Base-by-base conservation (phyloP, 2,113 vertebrate species). In the Himantopus leucocephalus region DNA sequence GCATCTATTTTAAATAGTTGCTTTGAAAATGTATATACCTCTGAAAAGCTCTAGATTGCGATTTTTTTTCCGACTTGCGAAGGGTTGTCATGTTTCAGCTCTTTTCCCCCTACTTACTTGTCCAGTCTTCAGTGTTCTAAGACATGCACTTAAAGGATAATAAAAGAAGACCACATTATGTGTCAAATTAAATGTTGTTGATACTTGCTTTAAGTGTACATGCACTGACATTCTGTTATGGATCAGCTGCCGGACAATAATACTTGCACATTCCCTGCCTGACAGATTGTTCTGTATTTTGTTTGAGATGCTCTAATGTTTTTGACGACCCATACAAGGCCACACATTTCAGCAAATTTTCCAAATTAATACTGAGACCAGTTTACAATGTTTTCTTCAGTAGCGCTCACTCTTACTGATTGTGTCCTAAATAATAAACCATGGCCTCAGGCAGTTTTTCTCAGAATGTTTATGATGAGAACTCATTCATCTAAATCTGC, bases 401-500 rank as follows among this genome's bases (percentile, higher is more conserved):
- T 97, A 97, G 92, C 75, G 74, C 95, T 98, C 98, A 96, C 97
- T 98, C 97, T 98, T 96, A 90, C 97, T 97, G 98, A 98, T 97
- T 98, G 98, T 98, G 98, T 97, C 97, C 98, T 98, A 98, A 98
- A 98, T 98, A 98, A 98, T 98, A 98, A 98, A 97, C 96, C 91
- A 70, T 60, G 90, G 98, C 98, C 98, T 97, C 94, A 58, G 92
- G 98, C 97, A 52, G 96, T 98, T 98, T 98, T 97, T 98, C 98
- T 96, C 98, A 98, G 98, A 99, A 98, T 98, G 98, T 98, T 98
- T 98, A 98, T 99, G 99, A 99, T 99, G 99, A 99, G 99, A 99
- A 98, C 98, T 98, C 99, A 99, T 99, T 99, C 99, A 99, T 99
- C 99, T 99, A 99, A 99, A 99, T 99, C 99, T 98, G 96, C 98